A percentile compares a stretch with the other conserved stretches of the same genome.
These are phyloP conservation scores for Enteromius anoplus DNA, from an alignment of 2,797 vertebrate genomes.

Conservation along the genomic window DNA sequence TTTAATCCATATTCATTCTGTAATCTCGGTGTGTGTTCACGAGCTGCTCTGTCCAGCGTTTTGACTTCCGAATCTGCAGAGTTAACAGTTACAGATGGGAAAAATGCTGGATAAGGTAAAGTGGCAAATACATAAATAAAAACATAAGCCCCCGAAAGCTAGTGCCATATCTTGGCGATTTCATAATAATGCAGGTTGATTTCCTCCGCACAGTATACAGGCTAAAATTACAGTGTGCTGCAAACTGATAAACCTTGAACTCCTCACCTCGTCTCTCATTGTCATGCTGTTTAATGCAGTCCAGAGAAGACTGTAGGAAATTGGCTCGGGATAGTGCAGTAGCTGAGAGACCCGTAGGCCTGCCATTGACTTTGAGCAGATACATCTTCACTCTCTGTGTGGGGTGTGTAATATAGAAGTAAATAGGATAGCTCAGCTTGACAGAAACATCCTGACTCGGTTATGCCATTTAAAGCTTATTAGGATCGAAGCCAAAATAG, in stretches of 20 bases:
- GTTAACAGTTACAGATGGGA: constrained; percentile 70
- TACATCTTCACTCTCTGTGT: constrained; percentile 63
- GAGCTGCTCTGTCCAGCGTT: constrained; percentile 43
- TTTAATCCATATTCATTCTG: constrained; percentile 65
- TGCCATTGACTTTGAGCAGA: constrained; percentile 75
- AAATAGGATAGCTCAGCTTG: constrained; percentile 42
- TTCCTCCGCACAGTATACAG: constrained; percentile 33
- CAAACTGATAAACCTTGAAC: constrained; percentile 64
- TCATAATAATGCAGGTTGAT: constrained; percentile 67
- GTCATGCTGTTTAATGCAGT: constrained; percentile 63
- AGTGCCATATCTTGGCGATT: constrained; percentile 65
- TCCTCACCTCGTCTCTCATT: constrained; percentile 57
- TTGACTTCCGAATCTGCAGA: constrained; percentile 68
- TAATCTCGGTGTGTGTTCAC: constrained; percentile 57
- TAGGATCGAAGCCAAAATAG: constrained; percentile 31
- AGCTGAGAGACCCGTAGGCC: constrained; percentile 67
- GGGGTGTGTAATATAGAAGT: constrained; percentile 52
- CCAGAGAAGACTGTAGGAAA: constrained; percentile 56
- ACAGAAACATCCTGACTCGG: constrained; percentile 32
- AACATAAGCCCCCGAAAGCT: constrained; percentile 70
- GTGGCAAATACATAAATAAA: constrained; percentile 74
- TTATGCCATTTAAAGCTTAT: constrained; percentile 46
- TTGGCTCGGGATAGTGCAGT: constrained; percentile 70
- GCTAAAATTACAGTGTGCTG: constrained; percentile 48
- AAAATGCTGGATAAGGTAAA: constrained; percentile 71